phyloP scores from a whole-genome alignment of 2,888 invertebrate species.

The Xestia xanthographa region DNA sequence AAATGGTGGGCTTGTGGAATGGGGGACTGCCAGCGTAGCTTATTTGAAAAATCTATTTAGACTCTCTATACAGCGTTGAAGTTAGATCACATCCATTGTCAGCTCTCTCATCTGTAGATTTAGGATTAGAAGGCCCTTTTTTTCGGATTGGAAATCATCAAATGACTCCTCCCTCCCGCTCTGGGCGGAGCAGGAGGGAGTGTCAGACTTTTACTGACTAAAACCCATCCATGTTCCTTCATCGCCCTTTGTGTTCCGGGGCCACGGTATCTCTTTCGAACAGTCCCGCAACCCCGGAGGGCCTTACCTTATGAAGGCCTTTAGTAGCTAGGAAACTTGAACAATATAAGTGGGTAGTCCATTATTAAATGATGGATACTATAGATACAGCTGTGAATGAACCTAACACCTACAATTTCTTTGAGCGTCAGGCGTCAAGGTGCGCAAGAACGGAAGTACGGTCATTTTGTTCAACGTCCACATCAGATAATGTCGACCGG shows the following conservation, averaged over 20 bases:
- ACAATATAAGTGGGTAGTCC: background rate
- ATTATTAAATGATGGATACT: background rate
- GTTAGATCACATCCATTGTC: background rate
- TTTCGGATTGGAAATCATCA: too few relatives aligned
- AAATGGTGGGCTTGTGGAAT: background rate
- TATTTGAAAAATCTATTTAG: too few relatives aligned
- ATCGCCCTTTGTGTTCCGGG: too few relatives aligned
- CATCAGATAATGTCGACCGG: conserved; percentile 72
- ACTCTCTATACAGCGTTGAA: background rate
- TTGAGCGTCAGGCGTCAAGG: conserved; percentile 60
- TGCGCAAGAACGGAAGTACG: conserved; percentile 68
- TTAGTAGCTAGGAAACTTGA: background rate
- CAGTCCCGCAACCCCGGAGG: too few relatives aligned
- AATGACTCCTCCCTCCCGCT: too few relatives aligned
- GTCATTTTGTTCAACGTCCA: conserved; percentile 66
- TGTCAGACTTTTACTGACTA: too few relatives aligned
- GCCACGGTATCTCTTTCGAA: too few relatives aligned
- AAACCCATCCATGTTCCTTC: too few relatives aligned
- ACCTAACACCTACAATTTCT: conserved; percentile 28
- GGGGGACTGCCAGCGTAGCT: background rate
- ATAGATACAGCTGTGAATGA: background rate
- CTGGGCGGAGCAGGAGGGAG: too few relatives aligned
- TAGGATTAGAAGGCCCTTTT: too few relatives aligned
- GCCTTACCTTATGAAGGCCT: background rate
- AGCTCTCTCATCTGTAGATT: too few relatives aligned